phyloP scores from a whole-genome alignment of 2,888 invertebrate species.

The Sericinus montela region DNA sequence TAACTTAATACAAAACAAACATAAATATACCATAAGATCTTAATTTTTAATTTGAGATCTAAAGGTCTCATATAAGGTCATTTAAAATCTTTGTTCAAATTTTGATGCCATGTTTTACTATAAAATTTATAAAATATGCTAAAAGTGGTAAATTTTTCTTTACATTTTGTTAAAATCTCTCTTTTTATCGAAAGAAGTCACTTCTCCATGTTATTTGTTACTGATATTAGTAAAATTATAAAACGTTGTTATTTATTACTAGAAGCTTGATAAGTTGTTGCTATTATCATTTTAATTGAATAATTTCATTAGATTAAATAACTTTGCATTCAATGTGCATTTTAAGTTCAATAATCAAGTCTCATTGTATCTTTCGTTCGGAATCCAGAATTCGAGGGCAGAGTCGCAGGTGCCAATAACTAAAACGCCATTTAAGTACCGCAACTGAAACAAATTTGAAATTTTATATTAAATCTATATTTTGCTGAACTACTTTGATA shows the following conservation, averaged over 20 bases:
- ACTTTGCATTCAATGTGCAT: conserved; percentile 1
- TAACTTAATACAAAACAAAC: no score
- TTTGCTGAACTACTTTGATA: no score
- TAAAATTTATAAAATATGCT: no score
- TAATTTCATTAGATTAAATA: not conserved
- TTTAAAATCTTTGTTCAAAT: no score
- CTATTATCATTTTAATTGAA: not conserved
- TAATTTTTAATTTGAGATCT: no score
- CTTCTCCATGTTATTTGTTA: not conserved
- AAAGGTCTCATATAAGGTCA: no score
- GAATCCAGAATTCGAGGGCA: conserved; percentile 73
- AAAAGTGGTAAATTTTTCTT: no score
- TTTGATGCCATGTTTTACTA: no score
- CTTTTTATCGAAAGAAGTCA: no score
- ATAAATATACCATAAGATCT: no score
- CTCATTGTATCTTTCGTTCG: conserved; percentile 39
- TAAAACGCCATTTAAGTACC: conserved; percentile 66
- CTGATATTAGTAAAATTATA: not conserved
- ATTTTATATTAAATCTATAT: not conserved
- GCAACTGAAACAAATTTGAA: conserved; percentile 47
- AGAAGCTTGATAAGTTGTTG: no score
- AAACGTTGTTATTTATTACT: not conserved
- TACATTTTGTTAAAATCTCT: no score
- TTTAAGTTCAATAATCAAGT: conserved; percentile 1
- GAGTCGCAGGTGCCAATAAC: conserved; percentile 73